phyloP scores from a whole-genome alignment of 2,113 vertebrate genomes.

The Candoia aspera region DNA sequence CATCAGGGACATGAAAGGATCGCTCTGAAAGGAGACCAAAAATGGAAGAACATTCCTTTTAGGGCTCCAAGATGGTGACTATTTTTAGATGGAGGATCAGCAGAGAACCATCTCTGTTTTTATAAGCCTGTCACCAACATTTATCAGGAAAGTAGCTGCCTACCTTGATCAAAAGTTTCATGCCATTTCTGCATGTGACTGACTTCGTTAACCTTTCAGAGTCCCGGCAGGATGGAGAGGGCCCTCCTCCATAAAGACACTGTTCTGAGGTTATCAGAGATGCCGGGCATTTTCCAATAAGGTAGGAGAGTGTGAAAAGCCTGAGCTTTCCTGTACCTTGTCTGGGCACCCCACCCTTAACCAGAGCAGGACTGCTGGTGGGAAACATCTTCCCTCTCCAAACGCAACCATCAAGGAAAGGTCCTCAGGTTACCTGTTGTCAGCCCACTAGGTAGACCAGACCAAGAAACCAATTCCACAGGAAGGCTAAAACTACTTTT shows the following conservation, averaged over 20 bases:
- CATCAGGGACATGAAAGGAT: slow-evolving; percentile 82
- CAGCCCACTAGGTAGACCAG: too few relatives aligned
- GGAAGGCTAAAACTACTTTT: too few relatives aligned
- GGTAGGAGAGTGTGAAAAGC: accelerated
- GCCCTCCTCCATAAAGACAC: too few relatives aligned
- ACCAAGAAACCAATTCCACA: too few relatives aligned
- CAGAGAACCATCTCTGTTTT: not conserved
- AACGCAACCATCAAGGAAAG: not conserved
- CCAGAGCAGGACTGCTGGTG: too few relatives aligned
- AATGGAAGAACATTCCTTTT: not conserved
- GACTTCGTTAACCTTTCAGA: too few relatives aligned
- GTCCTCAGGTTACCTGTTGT: not conserved
- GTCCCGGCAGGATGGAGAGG: too few relatives aligned
- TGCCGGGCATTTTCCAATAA: not conserved
- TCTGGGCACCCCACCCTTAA: not conserved
- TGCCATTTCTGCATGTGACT: not conserved
- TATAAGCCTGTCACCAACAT: not conserved
- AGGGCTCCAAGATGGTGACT: not conserved
- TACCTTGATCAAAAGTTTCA: not conserved
- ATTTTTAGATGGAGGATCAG: not conserved
- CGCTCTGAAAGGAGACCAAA: slow-evolving; percentile 69
- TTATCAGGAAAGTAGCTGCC: not conserved
- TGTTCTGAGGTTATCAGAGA: too few relatives aligned
- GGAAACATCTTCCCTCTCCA: not conserved
- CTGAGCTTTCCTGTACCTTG: not conserved